Conservation (phyloP, 2,113 vertebrate species). For the Panthera uncia region DNA sequence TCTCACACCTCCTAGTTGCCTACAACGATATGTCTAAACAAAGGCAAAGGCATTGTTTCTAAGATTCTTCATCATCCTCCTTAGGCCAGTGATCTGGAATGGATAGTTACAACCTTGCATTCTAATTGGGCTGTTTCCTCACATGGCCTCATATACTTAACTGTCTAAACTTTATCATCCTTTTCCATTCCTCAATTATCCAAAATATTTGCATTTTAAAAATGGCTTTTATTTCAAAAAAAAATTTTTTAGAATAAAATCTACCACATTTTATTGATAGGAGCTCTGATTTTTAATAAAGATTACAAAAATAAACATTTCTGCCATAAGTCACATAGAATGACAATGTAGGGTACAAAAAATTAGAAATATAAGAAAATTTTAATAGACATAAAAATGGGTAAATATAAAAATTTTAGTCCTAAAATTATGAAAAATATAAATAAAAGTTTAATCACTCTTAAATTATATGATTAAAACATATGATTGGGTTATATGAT, state of each 20-base stretch:
- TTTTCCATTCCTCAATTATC: background rate
- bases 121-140: background rate
- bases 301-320: background rate
- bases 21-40: background rate
- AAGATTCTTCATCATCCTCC: background rate
- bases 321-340: background rate
- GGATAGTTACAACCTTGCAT: background rate
- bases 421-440: background rate
- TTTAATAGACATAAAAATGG: background rate
- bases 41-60: background rate
- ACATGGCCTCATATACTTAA: background rate
- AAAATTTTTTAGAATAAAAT: background rate
- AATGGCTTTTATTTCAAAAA: background rate
- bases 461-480: too few relatives aligned
- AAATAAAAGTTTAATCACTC: background rate
- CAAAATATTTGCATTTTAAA: background rate
- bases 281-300: background rate
- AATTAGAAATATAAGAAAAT: background rate
- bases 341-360: background rate
- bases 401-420: background rate
- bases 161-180: background rate
- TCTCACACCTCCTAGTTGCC: background rate
- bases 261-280: background rate
- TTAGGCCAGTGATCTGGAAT: background rate
- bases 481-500: background rate